Evolutionary conservation across 2,113 vertebrate species (phyloP), one percentile per base, ranked within the genome.

Genomic region (Clupea harengus): DNA sequence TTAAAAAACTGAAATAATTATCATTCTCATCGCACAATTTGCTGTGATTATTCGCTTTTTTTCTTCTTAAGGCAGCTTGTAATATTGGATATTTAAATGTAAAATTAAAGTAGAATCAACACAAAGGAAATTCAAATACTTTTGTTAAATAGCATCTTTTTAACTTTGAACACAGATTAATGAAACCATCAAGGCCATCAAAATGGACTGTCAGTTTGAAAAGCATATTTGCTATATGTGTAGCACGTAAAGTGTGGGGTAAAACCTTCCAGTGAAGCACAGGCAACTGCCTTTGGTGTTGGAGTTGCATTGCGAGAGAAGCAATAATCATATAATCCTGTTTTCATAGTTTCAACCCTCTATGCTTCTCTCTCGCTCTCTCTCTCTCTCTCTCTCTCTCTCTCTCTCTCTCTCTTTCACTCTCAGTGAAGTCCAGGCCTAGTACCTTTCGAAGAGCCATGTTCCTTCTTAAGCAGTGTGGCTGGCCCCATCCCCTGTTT

Each of bases 341-440:
- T 60, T 60, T 60, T 60, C 54, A 60, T 4, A 60, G 54, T 4
- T 60, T 60, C 20, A 54, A 54, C 52, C 20, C 54, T 39, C 54
- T 22, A 60, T 6, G 54, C 54, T 60, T 60, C 4, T 60, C 20
- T 49, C 86, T 54, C 39, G 17, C 72, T 60, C 54, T 85, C 85
- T 52, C 5, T 57, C 52, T 57, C 52, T 57, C 52, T 60, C 54
- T 60, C 18, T 20, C 54, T 57, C 91, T 92, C 85, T 88, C 86
- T 91, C 90, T 91, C 92, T 93, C 89, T 90, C 90, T 92, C 85
- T 88, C 87, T 91, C 90, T 92, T 92, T 93, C 89, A 89, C 91
- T 87, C 87, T 85, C 89, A 91, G 92, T 85, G 72, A 83, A 87
- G 87, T 82, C 83, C 85, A 90, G 90, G 87, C 88, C 89, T 90